Evolutionary conservation across 2,888 invertebrate genomes (phyloP).

Genomic region (Melipona bicolor): DNA sequence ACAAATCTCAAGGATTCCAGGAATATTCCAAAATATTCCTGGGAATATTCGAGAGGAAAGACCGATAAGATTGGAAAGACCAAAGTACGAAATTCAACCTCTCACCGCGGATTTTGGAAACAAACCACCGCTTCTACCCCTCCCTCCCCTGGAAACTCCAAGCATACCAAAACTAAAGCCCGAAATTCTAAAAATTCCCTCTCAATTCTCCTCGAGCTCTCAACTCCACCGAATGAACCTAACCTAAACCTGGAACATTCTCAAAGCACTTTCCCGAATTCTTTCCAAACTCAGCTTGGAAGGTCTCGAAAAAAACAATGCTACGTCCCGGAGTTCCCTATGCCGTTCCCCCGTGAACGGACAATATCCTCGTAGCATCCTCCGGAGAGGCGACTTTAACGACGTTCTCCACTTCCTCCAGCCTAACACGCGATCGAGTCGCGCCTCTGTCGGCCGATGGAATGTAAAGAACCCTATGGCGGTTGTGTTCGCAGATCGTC

Average conservation of each 20-base stretch:
- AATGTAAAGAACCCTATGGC: constrained; percentile 49
- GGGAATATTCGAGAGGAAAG: not conserved
- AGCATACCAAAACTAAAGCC: too few relatives aligned
- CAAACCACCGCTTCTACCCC: too few relatives aligned
- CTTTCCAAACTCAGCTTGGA: too few relatives aligned
- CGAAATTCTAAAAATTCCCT: too few relatives aligned
- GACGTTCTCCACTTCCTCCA: constrained; percentile 4
- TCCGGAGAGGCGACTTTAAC: constrained; percentile 7
- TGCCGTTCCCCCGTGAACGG: not conserved
- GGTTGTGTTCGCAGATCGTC: constrained; percentile 46
- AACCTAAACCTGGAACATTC: too few relatives aligned
- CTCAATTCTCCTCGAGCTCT: not conserved
- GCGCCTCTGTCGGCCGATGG: constrained; percentile 35
- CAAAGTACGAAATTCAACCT: not conserved
- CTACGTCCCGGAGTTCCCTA: not conserved
- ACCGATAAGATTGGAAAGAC: too few relatives aligned
- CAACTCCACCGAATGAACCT: too few relatives aligned
- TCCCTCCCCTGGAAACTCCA: not conserved
- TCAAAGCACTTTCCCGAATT: too few relatives aligned
- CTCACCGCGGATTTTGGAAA: too few relatives aligned
- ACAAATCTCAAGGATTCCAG: too few relatives aligned
- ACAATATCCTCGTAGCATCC: constrained; percentile 8
- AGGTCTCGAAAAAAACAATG: not conserved
- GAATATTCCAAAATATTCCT: too few relatives aligned
- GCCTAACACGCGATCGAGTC: constrained; percentile 36